Evolutionary conservation across 2,888 invertebrate genomes (phyloP), one percentile per base, ranked within the genome.

Genomic region (Linnaemya vulpina): DNA sequence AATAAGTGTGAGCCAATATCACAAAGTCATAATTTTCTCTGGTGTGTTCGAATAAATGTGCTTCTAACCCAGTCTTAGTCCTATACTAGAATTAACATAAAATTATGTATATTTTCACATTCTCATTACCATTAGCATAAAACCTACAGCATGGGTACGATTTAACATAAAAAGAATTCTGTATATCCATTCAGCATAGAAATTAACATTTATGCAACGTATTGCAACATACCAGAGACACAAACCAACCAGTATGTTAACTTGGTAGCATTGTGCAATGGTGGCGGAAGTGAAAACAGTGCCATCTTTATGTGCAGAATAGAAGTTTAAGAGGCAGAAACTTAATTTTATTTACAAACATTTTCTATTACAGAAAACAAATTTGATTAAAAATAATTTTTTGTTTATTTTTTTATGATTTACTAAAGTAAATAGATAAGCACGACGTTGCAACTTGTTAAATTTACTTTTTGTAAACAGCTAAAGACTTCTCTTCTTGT

Each of bases 221-320:
- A 60, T 60, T 82, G 78, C 85, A 71, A 60, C 51, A 75, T 76
- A 85, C 74, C 63, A 20, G 38, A 75, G 85, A 75, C 85, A 82
- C 60, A 75, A 85, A 85, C 85, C 85, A 49, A 4, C 15, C 7
- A n/a, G 0, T 38, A 73, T 49, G 11, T 25, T 53, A 71, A 85
- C 85, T 85, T 82, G 85, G 85, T 85, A 82, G 75, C 85, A 82
- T 82, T 85, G 63, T 17, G 2, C 4, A 30, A 15, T 51, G 11
- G 43, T 51, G 51, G 22, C 85, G 82, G 85, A 85, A 30, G n/a
- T 79, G 51, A 43, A 35, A 38, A 1, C 22, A 79, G 71, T 62
- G 85, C 74, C 82, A 78, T 82, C 85, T 85, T 55, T 53, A 60
- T 38, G 51, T 71, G 46, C 8, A 11, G 17, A 58, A 49, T 11